Evolutionary conservation across 2,888 invertebrate genomes (phyloP).

Genomic region (Lysandra coridon): DNA sequence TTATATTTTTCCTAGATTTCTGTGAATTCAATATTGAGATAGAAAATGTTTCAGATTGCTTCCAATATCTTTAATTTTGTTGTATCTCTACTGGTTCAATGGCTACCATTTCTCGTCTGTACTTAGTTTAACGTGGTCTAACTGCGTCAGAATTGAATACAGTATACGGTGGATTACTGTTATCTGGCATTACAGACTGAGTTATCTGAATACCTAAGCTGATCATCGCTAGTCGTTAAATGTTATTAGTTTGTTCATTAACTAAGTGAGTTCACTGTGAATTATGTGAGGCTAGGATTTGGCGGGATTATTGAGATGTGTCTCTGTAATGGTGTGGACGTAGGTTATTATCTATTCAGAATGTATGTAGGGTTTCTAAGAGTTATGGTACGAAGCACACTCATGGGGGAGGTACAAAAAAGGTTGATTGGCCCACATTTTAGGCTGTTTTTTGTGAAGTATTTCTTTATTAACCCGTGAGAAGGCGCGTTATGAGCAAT

Average conservation of each 20-base stretch:
- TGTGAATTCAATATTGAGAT: not conserved
- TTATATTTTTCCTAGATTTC: not conserved
- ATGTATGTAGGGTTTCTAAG: no score
- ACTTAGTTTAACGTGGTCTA: not conserved
- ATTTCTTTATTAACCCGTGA: no score
- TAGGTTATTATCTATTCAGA: not conserved
- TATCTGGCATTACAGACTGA: not conserved
- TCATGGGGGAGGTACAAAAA: no score
- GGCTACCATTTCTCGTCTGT: not conserved
- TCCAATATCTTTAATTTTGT: not conserved
- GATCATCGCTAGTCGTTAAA: slow-evolving; percentile 1
- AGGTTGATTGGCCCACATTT: no score
- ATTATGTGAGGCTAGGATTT: not conserved
- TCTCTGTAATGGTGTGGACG: not conserved
- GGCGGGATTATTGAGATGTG: not conserved
- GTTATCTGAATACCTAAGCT: slow-evolving; percentile 2
- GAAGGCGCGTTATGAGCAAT: no score
- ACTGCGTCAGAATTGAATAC: slow-evolving; percentile 3
- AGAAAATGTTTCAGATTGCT: not conserved
- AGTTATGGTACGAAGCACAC: no score
- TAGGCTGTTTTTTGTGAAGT: no score
- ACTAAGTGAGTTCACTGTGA: not conserved
- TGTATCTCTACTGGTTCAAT: not conserved
- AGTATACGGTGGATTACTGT: not conserved
- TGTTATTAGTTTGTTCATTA: slow-evolving; percentile 17